Conservation (phyloP, 2,113 vertebrate genomes). For the Tenebrosternarchus preto region DNA sequence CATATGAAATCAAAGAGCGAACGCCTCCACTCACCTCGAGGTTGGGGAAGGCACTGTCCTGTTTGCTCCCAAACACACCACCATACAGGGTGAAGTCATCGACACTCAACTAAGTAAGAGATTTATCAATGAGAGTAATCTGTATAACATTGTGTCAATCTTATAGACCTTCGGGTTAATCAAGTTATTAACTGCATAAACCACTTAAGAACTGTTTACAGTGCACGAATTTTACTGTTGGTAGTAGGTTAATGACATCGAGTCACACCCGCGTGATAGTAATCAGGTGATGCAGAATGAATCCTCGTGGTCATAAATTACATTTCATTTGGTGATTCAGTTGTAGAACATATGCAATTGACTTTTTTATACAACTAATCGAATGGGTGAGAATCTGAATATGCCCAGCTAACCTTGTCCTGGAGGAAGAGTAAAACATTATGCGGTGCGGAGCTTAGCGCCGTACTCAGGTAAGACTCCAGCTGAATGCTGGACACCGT, state of each 20-base stretch:
- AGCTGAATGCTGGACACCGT: constrained; percentile 79
- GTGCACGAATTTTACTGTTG: too few relatives aligned
- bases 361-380: too few relatives aligned
- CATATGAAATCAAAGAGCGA: too few relatives aligned
- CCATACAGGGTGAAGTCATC: constrained; percentile 90
- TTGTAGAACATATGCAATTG: too few relatives aligned
- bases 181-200: too few relatives aligned
- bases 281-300: neutral
- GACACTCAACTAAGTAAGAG: constrained; percentile 78
- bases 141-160: neutral
- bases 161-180: neutral
- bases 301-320: neutral
- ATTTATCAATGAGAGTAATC: neutral
- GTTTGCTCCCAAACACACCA: constrained; percentile 88
- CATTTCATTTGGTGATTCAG: too few relatives aligned
- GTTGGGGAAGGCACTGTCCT: constrained; percentile 83
- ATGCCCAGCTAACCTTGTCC: constrained; percentile 77
- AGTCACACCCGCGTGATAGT: constrained; percentile 1
- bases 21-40: constrained; percentile 77
- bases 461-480: constrained; percentile 74
- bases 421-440: constrained; percentile 86
- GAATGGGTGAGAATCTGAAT: too few relatives aligned
- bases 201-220: too few relatives aligned
- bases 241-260: too few relatives aligned
- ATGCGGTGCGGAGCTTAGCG: constrained; percentile 72